phyloP scores from a whole-genome alignment of 2,888 invertebrate genomes.

The Cosmia pyralina region DNA sequence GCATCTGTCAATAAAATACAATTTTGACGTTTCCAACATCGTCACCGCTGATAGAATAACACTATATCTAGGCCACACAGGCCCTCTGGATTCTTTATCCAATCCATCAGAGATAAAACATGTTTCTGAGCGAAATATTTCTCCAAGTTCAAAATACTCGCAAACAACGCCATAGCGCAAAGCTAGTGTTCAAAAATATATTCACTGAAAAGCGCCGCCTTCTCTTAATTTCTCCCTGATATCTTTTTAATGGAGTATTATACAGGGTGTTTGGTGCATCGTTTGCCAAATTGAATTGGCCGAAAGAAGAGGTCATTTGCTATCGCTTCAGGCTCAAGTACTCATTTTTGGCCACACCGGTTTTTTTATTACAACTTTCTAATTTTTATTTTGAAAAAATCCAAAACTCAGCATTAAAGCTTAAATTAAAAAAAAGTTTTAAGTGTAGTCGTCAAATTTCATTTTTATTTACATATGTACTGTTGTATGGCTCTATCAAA shows the following conservation, averaged over 20 bases:
- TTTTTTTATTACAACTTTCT: no score
- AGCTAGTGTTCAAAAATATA: conserved; percentile 34
- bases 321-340: no score
- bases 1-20: neutral
- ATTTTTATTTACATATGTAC: no score
- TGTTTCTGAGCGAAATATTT: neutral
- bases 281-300: no score
- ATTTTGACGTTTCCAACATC: neutral
- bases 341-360: no score
- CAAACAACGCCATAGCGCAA: neutral
- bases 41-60: neutral
- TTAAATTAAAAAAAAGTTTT: no score
- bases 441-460: no score
- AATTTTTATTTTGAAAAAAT: no score
- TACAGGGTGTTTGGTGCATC: no score
- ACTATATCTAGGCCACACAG: neutral
- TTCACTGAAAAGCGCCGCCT: conserved; percentile 35
- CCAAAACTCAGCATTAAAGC: no score
- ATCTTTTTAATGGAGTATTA: conserved; percentile 62
- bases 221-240: conserved; percentile 58
- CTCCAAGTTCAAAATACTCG: neutral
- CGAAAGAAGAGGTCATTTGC: no score
- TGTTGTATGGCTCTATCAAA: no score
- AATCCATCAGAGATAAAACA: neutral
- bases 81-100: neutral